Evolutionary conservation across 2,113 vertebrate species (phyloP).

Genomic region (Falcunculus frontatus): DNA sequence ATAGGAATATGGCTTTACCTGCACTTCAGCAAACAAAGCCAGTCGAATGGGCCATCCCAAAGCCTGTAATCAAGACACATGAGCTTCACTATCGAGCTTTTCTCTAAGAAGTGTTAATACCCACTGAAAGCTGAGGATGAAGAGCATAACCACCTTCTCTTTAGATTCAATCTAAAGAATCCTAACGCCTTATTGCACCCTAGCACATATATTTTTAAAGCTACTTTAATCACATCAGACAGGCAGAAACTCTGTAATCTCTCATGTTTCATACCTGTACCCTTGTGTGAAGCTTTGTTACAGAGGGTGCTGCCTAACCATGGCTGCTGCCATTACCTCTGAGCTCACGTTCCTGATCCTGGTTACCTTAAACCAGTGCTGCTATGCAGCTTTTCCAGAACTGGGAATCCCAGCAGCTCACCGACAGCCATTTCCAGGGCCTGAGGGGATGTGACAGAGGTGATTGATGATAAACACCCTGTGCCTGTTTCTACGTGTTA

Average conservation of each 20-base stretch:
- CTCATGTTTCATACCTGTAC: not conserved
- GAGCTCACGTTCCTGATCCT: not conserved
- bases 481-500: not conserved
- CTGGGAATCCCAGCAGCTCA: not conserved
- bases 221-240: not conserved
- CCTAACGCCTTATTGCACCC: not conserved
- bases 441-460: not conserved
- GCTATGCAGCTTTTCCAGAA: not conserved
- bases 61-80: not conserved
- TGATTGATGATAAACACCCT: not conserved
- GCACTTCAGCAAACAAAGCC: not conserved
- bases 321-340: not conserved
- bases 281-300: not conserved
- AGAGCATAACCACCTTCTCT: not conserved
- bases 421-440: not conserved
- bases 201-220: not conserved
- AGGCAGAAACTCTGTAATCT: not conserved
- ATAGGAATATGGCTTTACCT: not conserved
- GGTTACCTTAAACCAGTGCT: not conserved
- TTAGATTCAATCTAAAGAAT: not conserved
- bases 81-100: not conserved
- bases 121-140: not conserved
- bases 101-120: not conserved
- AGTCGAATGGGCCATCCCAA: not conserved
- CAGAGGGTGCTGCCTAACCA: not conserved